phyloP scores from a whole-genome alignment of 2,113 vertebrate species.

The Okapia johnstoni region DNA sequence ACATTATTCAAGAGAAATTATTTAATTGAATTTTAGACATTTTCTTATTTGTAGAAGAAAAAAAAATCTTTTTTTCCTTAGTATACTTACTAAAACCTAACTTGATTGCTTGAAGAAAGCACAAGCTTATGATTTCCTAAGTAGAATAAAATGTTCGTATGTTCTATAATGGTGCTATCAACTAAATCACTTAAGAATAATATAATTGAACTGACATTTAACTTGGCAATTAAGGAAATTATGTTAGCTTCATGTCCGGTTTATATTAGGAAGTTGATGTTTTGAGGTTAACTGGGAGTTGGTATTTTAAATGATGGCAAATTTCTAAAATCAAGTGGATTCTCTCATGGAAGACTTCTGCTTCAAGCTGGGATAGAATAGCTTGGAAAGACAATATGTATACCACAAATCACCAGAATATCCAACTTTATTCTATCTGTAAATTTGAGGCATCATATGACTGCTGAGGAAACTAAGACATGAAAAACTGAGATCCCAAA shows the following conservation, averaged over 20 bases:
- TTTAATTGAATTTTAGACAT: background rate
- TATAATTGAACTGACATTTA: slow-evolving; percentile 53
- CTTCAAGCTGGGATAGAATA: background rate
- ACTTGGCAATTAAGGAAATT: slow-evolving; percentile 45
- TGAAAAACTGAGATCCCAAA: background rate
- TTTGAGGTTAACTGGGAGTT: slow-evolving; percentile 47
- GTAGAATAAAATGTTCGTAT: background rate
- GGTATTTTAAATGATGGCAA: slow-evolving; percentile 28
- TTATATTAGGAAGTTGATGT: slow-evolving; percentile 15
- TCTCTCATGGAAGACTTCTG: background rate
- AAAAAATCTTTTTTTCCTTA: background rate
- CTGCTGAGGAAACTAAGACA: background rate
- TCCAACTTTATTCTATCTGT: background rate
- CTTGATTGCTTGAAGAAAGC: background rate
- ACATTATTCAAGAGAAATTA: background rate
- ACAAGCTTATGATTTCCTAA: background rate
- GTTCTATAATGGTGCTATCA: background rate
- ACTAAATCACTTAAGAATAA: slow-evolving; percentile 25
- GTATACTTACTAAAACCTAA: background rate
- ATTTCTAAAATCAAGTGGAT: slow-evolving; percentile 17
- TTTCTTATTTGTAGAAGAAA: background rate
- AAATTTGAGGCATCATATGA: background rate
- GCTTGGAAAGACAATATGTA: background rate
- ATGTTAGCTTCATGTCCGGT: slow-evolving; percentile 11
- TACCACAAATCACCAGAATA: background rate